Base-by-base conservation (phyloP, 2,113 vertebrate genomes). In the Rissa tridactyla region DNA sequence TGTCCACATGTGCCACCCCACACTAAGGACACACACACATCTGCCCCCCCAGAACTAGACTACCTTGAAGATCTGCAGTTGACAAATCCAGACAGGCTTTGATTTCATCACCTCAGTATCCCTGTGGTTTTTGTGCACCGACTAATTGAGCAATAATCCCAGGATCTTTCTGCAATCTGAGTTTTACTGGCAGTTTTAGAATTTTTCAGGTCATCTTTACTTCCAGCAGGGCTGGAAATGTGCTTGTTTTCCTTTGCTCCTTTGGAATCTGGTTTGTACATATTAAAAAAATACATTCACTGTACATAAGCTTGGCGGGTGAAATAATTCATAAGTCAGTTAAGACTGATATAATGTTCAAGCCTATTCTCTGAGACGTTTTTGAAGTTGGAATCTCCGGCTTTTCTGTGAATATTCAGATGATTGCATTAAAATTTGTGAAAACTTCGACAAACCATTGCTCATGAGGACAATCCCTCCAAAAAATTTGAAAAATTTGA, bases 21-120 rank as follows among this genome's bases (percentile, higher is more conserved):
- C 10, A 0, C 65, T 12, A 2, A 21, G 25, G 18, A 4, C 32
- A 3, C 26, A 5, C 13, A 4, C 34, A 4, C 46, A 17, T 6
- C 36, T 57, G 11, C 17, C 15, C 16, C 25, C 3, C 3, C 4
- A 18, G 42, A 15, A 6, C 21, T 8, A 61, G 44, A 15, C 15
- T 36, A 4, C 18, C 36, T 54, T 55, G 18, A 49, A 79, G 69
- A 44, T 36, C 22, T 79, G 47, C 26, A 2, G 15, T 13, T 55
- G 47, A 20, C 44, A 57, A 62, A 54, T 60, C n/a, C 76, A 60
- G 42, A 26, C 16, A 36, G 51, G 47, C 32, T 87, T 27, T 71
- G 55, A 54, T 71, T 87, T 79, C 57, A n/a, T 58, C 32, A 30
- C 15, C 23, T 78, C 55, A 15, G 17, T 27, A 32, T 30, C 44